A percentile compares a stretch with the other conserved stretches of the same genome.
Conservation (phyloP, 1,140 invertebrate species). For the Drosophila tani region DNA sequence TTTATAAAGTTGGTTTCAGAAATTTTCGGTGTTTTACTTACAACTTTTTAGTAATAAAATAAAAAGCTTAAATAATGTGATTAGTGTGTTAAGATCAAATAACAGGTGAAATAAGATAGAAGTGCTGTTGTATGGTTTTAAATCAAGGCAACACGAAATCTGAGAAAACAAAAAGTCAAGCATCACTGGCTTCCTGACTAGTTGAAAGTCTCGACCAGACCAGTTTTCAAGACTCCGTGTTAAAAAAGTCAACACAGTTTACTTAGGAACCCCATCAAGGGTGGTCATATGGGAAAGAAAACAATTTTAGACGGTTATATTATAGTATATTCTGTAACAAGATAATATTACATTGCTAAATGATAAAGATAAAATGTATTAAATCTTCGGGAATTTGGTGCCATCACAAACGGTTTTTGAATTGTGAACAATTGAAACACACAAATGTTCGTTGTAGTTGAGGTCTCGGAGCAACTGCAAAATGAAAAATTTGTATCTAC, state of each 20-base stretch:
- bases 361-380: background rate
- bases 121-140: constrained; percentile 42
- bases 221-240: background rate
- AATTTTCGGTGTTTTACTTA: too few species aligned
- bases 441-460: constrained; percentile 86
- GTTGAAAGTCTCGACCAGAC: background rate
- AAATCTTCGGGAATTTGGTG: constrained; percentile 39
- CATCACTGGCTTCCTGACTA: constrained; percentile 32
- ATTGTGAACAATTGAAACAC: constrained; percentile 88
- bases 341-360: background rate
- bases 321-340: background rate
- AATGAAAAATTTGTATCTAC: background rate
- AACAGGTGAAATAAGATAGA: constrained; percentile 33
- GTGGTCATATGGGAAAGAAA: background rate
- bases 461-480: constrained; percentile 86
- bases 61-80: background rate
- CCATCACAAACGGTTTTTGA: constrained; percentile 78
- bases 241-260: background rate
- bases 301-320: background rate
- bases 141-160: constrained; percentile 14
- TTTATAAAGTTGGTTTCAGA: background rate
- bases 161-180: constrained; percentile 39
- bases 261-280: background rate
- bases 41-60: background rate
- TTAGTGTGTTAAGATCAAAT: constrained; percentile 31